Percentiles rank a stretch among this genome's conserved stretches.
Conservation (phyloP, 2,888 invertebrate genomes). For the Drosophila emarginata region DNA sequence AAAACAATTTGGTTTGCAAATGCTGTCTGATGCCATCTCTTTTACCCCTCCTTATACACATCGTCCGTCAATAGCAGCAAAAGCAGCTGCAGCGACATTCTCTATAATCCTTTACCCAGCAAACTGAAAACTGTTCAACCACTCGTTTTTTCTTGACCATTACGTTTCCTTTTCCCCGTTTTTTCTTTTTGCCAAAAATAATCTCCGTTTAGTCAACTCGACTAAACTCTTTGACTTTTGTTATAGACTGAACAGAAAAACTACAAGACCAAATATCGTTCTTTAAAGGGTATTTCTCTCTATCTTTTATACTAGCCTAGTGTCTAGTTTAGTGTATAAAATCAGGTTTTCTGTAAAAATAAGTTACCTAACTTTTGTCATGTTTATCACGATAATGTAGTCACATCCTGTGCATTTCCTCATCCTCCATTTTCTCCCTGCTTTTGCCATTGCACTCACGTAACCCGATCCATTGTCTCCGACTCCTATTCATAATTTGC, state of each 20-base stretch:
- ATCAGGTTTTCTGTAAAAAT: slow-evolving; percentile 21
- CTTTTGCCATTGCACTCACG: slow-evolving; percentile 57
- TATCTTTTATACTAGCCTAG: not conserved
- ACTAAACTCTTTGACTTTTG: not conserved
- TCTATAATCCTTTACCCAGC: not conserved
- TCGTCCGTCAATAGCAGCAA: not conserved
- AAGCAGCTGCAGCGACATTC: not conserved
- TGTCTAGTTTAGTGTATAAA: not conserved
- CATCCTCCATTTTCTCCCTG: slow-evolving; percentile 22
- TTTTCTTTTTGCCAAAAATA: not conserved
- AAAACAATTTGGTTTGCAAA: slow-evolving; percentile 68
- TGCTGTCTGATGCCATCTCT: slow-evolving; percentile 19
- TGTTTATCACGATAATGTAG: slow-evolving; percentile 74
- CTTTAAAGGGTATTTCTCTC: no score
- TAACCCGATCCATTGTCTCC: slow-evolving; percentile 52
- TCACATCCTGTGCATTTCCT: slow-evolving; percentile 51
- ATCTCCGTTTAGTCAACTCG: not conserved
- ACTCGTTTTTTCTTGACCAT: not conserved
- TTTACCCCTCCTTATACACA: not conserved
- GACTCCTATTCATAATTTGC: slow-evolving; percentile 71
- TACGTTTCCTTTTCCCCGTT: not conserved
- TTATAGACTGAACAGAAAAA: not conserved
- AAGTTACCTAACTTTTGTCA: slow-evolving; percentile 45
- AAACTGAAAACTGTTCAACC: not conserved
- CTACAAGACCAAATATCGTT: no score